phyloP scores from a whole-genome alignment of 1,140 invertebrate species.

The Aphelinus atriplicis region DNA sequence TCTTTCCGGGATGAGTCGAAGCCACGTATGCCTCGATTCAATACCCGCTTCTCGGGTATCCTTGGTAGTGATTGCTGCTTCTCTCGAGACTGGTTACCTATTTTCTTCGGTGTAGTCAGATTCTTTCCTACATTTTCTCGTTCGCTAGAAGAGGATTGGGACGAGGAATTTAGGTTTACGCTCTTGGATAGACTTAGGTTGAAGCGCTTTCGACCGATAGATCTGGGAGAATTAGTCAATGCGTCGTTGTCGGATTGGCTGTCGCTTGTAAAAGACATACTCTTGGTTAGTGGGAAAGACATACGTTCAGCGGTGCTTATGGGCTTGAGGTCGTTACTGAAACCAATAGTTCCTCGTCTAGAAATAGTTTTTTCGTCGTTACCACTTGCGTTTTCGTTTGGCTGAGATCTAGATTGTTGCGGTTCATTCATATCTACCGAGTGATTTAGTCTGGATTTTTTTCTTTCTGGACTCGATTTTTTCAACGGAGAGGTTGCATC shows the following conservation, averaged over 20 bases:
- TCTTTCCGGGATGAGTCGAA: neutral
- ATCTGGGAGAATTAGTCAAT: neutral
- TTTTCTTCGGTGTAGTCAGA: neutral
- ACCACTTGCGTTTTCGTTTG: slow-evolving; percentile 38
- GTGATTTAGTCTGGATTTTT: neutral
- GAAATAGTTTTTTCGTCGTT: slow-evolving; percentile 7
- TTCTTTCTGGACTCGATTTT: neutral
- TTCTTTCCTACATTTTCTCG: slow-evolving; percentile 7
- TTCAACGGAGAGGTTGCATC: no score
- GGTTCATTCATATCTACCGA: slow-evolving; percentile 1
- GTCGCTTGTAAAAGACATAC: slow-evolving; percentile 13
- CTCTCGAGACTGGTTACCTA: neutral
- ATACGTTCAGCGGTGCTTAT: slow-evolving; percentile 4
- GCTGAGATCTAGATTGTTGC: slow-evolving; percentile 8
- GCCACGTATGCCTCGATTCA: neutral
- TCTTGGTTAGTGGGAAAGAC: neutral
- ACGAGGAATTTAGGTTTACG: slow-evolving; percentile 19
- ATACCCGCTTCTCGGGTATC: neutral
- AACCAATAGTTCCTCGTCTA: slow-evolving; percentile 1
- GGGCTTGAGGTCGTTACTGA: neutral
- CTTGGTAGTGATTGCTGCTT: no score
- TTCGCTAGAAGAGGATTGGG: neutral
- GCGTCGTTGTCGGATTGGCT: slow-evolving; percentile 8
- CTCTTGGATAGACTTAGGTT: slow-evolving; percentile 22
- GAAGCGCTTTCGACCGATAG: slow-evolving; percentile 18